Conservation (phyloP, 2,888 invertebrate genomes). For the Pyrrhosoma nymphula region DNA sequence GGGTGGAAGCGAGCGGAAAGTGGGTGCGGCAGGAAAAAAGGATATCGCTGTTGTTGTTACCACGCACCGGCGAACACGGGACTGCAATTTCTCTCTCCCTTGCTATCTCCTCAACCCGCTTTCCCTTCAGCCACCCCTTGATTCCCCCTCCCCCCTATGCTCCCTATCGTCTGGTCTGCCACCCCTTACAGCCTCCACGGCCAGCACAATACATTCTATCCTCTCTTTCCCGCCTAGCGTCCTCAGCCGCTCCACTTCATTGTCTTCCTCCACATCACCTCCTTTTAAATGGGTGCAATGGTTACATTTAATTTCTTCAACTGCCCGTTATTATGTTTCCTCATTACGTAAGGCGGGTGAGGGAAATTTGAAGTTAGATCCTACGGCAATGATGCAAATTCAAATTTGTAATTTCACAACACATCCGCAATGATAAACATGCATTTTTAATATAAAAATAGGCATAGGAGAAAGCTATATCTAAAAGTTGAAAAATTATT, state of each 20-base stretch:
- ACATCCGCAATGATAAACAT: too few relatives aligned
- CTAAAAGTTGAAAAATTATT: too few relatives aligned
- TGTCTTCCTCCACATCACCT: neutral
- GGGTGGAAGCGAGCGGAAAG: neutral
- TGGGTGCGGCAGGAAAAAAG: slow-evolving; percentile 17
- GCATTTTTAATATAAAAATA: too few relatives aligned
- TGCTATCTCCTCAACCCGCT: neutral
- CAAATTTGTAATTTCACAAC: too few relatives aligned
- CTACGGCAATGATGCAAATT: too few relatives aligned
- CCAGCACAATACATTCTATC: neutral
- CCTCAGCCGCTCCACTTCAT: neutral
- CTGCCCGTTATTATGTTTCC: too few relatives aligned
- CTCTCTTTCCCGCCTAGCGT: neutral
- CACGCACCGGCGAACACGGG: slow-evolving; percentile 49
- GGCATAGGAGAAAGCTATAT: too few relatives aligned
- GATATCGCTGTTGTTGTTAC: slow-evolving; percentile 45
- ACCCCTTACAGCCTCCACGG: too few relatives aligned
- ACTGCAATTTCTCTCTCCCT: slow-evolving; percentile 49
- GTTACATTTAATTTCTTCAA: too few relatives aligned
- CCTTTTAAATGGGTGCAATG: too few relatives aligned
- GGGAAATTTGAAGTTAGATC: too few relatives aligned
- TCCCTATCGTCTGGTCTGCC: neutral
- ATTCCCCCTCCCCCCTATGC: neutral
- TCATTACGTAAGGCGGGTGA: too few relatives aligned
- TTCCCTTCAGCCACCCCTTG: neutral